Evolutionary conservation across 2,113 vertebrate genomes (phyloP).

Genomic region (Odocoileus hemionus): DNA sequence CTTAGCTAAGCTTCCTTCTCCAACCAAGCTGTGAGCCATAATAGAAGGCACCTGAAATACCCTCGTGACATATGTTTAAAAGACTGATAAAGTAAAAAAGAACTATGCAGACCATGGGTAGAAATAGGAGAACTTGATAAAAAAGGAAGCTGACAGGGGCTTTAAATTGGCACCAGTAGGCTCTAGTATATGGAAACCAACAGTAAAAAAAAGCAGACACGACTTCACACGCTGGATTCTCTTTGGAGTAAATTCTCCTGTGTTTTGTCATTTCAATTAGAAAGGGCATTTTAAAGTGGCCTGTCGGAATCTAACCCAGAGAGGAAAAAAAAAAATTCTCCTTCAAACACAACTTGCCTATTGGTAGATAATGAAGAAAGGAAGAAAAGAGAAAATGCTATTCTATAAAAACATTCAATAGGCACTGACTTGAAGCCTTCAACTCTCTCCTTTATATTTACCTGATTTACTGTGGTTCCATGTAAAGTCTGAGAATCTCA

Average conservation of each 20-base stretch:
- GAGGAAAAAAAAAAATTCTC: not conserved
- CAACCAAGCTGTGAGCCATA: not conserved
- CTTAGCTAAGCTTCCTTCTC: not conserved
- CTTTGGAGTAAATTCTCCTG: not conserved
- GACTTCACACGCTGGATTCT: slow-evolving; percentile 6
- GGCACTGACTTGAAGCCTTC: not conserved
- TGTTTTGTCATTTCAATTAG: slow-evolving; percentile 41
- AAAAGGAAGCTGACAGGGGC: not conserved
- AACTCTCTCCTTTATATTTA: not conserved
- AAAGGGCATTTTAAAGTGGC: slow-evolving; percentile 8
- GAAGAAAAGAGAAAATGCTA: not conserved
- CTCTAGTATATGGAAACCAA: not conserved
- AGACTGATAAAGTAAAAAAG: not conserved
- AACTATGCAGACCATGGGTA: not conserved
- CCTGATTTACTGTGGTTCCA: not conserved
- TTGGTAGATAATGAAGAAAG: not conserved
- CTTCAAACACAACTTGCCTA: not conserved
- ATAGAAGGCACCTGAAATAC: not conserved
- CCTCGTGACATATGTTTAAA: not conserved
- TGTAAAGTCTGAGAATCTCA: not conserved
- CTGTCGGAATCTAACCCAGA: not conserved
- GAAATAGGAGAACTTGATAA: not conserved
- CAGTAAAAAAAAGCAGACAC: not conserved
- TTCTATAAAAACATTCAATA: not conserved
- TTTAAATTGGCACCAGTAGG: not conserved